Evolutionary conservation across 2,113 vertebrate genomes (phyloP).

Genomic region (Emydura subglobosa): DNA sequence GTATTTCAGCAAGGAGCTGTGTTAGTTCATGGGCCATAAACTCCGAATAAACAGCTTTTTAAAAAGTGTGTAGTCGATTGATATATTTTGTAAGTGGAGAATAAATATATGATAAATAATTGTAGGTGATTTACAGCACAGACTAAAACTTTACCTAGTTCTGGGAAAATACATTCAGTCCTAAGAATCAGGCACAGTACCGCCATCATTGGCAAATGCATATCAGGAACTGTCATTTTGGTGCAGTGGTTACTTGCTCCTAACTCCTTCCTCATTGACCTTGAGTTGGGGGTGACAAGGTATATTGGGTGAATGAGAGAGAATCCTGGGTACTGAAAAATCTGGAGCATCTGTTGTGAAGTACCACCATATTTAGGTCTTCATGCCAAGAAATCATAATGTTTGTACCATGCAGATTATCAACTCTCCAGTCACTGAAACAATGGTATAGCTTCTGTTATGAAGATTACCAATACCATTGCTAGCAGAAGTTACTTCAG

Average conservation of each 20-base stretch:
- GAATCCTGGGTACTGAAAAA: neutral
- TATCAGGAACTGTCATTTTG: no score
- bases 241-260: neutral
- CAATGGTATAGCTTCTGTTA: neutral
- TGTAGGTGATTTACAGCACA: neutral
- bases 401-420: neutral
- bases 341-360: rapidly evolving
- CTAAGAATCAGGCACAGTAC: neutral
- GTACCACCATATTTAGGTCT: neutral
- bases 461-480: neutral
- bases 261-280: neutral
- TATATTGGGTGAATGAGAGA: rapidly evolving
- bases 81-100: neutral
- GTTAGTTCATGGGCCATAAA: neutral
- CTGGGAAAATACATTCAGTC: neutral
- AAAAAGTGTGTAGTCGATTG: neutral
- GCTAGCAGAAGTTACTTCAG: neutral
- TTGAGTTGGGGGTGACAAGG: neutral
- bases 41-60: neutral
- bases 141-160: neutral
- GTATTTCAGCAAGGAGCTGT: neutral
- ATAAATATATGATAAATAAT: neutral
- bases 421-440: neutral
- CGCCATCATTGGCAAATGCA: neutral
- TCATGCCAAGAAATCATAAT: neutral